Conservation (phyloP, 2,113 vertebrate genomes). For the Thomomys bottae region DNA sequence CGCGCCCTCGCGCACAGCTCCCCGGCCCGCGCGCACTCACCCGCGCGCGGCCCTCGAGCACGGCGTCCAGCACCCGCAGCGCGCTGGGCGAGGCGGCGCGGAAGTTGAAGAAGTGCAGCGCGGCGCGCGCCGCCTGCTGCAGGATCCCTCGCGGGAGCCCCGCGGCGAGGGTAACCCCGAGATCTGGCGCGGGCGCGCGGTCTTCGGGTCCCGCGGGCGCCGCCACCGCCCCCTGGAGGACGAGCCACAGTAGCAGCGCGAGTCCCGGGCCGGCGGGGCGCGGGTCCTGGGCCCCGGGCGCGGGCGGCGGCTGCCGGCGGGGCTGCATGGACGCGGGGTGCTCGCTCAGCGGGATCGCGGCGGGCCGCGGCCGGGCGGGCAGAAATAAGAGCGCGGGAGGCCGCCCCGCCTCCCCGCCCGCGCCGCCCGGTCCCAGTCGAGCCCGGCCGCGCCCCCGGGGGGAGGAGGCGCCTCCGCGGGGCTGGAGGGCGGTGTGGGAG, state of each 20-base stretch:
- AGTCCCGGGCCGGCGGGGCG: background rate
- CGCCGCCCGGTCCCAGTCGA: background rate
- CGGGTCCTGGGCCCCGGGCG: background rate
- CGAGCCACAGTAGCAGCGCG: background rate
- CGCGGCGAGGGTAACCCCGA: background rate
- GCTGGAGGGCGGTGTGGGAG: too few species aligned
- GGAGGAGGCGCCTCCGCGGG: background rate
- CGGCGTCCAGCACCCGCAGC: constrained; percentile 60
- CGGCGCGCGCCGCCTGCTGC: constrained; percentile 71
- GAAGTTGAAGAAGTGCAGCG: constrained; percentile 83
- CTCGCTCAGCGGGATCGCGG: background rate
- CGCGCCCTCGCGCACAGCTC: background rate
- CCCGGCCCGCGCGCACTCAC: constrained; percentile 64
- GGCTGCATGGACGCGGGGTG: constrained; percentile 34
- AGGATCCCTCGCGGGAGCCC: background rate
- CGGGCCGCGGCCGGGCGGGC: background rate
- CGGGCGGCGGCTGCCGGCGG: background rate
- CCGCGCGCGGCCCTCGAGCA: constrained; percentile 77
- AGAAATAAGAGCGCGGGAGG: constrained; percentile 62
- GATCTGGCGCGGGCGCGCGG: rapidly evolving
- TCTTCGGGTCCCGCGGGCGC: rapidly evolving
- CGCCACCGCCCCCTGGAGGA: background rate
- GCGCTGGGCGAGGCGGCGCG: constrained; percentile 65
- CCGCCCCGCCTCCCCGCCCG: constrained; percentile 53
- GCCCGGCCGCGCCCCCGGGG: background rate